phyloP scores from a whole-genome alignment of 2,797 vertebrate species.

The Megalops cyprinoides region DNA sequence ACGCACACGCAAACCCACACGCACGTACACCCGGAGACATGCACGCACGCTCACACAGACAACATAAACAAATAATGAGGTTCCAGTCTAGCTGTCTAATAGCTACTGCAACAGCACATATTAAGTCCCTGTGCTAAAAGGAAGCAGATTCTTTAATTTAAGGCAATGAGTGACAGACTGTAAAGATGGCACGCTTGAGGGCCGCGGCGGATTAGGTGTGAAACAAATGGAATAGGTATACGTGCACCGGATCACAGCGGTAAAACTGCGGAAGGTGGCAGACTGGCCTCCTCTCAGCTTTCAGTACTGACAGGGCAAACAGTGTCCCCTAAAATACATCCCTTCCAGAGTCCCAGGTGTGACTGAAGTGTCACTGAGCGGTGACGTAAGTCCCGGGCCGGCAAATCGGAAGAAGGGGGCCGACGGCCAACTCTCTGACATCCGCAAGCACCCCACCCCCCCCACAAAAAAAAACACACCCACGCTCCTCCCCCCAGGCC shows the following conservation, averaged over 20 bases:
- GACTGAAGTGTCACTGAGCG: constrained; percentile 46
- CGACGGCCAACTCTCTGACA: constrained; percentile 51
- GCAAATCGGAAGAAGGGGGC: constrained; percentile 31
- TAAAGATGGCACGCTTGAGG: constrained; percentile 6
- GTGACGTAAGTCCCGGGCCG: constrained; percentile 65
- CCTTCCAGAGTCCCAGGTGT: constrained; percentile 16
- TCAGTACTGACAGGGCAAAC: constrained; percentile 25
- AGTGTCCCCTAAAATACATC: constrained; percentile 10
- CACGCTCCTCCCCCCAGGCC: constrained; percentile 37
- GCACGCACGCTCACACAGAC: not conserved
- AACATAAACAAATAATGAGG: not conserved
- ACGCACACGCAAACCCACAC: constrained; percentile 14
- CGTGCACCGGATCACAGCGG: not conserved
- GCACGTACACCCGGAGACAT: constrained; percentile 47
- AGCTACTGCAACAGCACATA: not conserved
- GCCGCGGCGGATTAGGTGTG: not conserved
- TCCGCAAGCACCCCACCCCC: constrained; percentile 50
- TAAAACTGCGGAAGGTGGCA: not conserved
- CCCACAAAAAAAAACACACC: constrained; percentile 25
- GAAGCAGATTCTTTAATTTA: not conserved
- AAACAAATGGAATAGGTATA: not conserved
- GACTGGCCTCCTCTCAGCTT: not conserved
- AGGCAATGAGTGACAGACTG: constrained; percentile 8
- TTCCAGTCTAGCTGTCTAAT: not conserved
- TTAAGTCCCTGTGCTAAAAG: not conserved